phyloP scores from a whole-genome alignment of 2,888 invertebrate genomes.

The Leptothorax acervorum region DNA sequence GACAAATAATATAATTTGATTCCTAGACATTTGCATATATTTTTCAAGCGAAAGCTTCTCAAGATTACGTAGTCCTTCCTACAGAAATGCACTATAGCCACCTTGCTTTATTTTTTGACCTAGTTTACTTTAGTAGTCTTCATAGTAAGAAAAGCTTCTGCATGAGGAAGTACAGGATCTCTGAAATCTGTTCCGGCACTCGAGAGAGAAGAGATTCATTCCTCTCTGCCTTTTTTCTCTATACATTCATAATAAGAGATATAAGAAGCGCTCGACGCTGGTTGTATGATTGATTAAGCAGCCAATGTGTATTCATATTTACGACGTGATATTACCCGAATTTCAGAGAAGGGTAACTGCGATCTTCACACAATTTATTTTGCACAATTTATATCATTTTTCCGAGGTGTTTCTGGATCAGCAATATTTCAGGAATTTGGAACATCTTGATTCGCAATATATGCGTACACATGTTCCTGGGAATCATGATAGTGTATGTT shows the following conservation, averaged over 20 bases:
- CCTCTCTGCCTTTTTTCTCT: not conserved
- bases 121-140: conserved; percentile 54
- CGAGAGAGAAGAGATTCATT: conserved; percentile 31
- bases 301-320: conserved; percentile 14
- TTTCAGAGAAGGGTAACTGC: not conserved
- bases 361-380: not conserved
- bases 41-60: conserved; percentile 53
- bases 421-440: not conserved
- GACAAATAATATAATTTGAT: conserved; percentile 45
- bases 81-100: conserved; percentile 36
- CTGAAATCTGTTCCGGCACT: conserved; percentile 55
- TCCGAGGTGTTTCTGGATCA: not conserved
- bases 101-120: conserved; percentile 54
- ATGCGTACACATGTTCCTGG: not conserved
- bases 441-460: not conserved
- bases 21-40: conserved; percentile 50
- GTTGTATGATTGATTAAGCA: conserved; percentile 27
- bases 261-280: not conserved
- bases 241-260: conserved; percentile 23
- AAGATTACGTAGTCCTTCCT: conserved; percentile 47
- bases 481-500: conserved; percentile 9
- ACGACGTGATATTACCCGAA: not conserved
- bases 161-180: conserved; percentile 51
- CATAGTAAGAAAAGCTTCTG: conserved; percentile 47
- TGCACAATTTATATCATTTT: not conserved